Base-by-base conservation (phyloP, 2,888 invertebrate genomes). In the Asteroscopus sphinx region DNA sequence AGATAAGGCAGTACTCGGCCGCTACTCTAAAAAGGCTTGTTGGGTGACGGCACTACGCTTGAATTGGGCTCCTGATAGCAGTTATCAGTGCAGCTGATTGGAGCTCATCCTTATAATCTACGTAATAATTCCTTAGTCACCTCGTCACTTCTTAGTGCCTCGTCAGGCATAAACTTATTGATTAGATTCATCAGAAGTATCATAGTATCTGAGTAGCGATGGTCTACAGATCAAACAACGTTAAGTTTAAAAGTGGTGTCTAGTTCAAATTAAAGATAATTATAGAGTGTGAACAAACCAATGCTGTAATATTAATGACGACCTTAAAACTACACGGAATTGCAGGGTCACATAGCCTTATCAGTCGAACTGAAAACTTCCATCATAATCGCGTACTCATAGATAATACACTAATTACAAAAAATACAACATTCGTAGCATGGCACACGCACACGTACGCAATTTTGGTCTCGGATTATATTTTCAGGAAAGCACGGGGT, bases 281-380 rank as follows among this genome's bases (percentile, higher is more conserved):
- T 21, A 21, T 21, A 6, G 4, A 21, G 5, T 21, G 5, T 21
- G 21, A 21, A 21, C 4, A 1, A 21, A 21, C 3, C 21, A 21
- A 21, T 4, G 4, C 21, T 6, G 21, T 21, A 6, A 3, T 32
- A 25, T 39, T 16, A 7, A 8, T 36, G 15, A 2, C 25, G 57
- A 37, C 16, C 66, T 37, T 15, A 17, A 16, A 30, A 32, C 32
- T 32, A 12, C 12, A 32, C 56, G n/a, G 37, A 9, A 6, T 9
- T 9, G 1, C 46, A 26, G 25, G 57, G 56, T 54, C 64, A 39
- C 25, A 39, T 15, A 35, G 28, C 21, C 33, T 64, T 67, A 60
- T 60, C 62, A 60, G 26, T 35, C 39, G 30, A 35, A 26, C 61
- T 68, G 49, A 49, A 40, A 26, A 60, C 35, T 47, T 17, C 21